Percentiles rank a stretch among this genome's conserved stretches.
Evolutionary conservation across 2,797 vertebrate species (phyloP).

Genomic region (Kryptopterus vitreolus): DNA sequence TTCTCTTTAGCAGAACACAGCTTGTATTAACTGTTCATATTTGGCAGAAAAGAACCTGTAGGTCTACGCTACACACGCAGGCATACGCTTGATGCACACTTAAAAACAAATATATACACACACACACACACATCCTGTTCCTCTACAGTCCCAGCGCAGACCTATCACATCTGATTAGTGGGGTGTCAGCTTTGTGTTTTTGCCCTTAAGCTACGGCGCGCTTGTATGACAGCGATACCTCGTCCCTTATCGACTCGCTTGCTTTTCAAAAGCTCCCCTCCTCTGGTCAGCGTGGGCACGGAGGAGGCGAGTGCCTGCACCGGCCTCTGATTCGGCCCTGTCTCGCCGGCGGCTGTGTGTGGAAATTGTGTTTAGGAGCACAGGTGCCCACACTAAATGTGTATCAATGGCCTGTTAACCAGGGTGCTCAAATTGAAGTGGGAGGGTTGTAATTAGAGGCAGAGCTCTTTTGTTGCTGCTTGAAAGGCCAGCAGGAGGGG

Average conservation of each 20-base stretch:
- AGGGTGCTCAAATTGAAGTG: constrained; percentile 62
- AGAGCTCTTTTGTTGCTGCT: constrained; percentile 56
- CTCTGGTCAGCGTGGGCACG: constrained; percentile 56
- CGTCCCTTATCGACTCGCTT: constrained; percentile 53
- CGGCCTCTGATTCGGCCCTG: constrained; percentile 50
- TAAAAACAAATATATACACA: constrained; percentile 12
- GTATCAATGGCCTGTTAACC: constrained; percentile 63
- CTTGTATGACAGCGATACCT: constrained; percentile 54
- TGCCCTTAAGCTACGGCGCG: constrained; percentile 52
- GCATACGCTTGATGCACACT: constrained; percentile 31
- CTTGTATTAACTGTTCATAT: not conserved
- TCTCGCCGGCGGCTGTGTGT: constrained; percentile 68
- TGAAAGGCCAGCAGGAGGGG: constrained; percentile 54
- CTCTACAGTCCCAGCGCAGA: constrained; percentile 64
- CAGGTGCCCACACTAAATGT: constrained; percentile 59
- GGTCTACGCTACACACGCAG: constrained; percentile 40
- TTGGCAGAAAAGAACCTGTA: constrained; percentile 15
- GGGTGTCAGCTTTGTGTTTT: constrained; percentile 63
- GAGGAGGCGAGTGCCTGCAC: constrained; percentile 43
- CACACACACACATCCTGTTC: constrained; percentile 41
- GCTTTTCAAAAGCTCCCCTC: constrained; percentile 49
- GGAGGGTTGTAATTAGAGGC: constrained; percentile 67
- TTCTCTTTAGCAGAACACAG: constrained; percentile 2
- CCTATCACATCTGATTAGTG: constrained; percentile 70
- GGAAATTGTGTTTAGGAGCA: constrained; percentile 69